Percentiles rank a stretch among this genome's conserved stretches.
Evolutionary conservation across 2,797 vertebrate species (phyloP).

Genomic region (Notoglanidium macrostoma): DNA sequence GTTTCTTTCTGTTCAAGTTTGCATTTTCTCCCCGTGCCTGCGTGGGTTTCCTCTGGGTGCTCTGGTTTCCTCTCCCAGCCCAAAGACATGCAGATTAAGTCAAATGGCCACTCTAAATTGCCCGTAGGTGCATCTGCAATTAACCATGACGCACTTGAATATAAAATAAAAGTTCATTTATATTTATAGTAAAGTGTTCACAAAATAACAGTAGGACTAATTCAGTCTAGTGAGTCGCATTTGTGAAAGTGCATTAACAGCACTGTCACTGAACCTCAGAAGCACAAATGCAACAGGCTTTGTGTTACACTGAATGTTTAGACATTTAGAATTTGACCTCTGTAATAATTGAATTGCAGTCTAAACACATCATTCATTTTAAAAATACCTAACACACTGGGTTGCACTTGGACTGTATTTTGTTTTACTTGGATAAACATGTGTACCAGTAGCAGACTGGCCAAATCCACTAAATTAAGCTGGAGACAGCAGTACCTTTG

Average conservation of each 20-base stretch:
- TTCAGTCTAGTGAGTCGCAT: background rate
- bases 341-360: no score
- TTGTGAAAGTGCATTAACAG: background rate
- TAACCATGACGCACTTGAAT: background rate
- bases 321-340: no score
- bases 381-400: background rate
- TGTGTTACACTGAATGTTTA: background rate
- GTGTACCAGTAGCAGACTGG: background rate
- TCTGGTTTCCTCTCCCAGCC: no score
- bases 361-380: background rate
- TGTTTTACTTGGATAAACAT: slow-evolving; percentile 2
- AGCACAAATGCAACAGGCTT: background rate
- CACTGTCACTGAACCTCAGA: background rate
- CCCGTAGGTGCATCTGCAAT: background rate
- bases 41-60: no score
- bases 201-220: background rate
- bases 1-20: no score
- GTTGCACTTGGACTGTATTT: background rate
- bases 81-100: no score
- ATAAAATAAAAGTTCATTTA: background rate
- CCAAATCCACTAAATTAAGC: background rate
- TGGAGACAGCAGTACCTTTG: background rate
- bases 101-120: no score
- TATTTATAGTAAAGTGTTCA: background rate
- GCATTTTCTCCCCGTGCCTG: no score